These are phyloP conservation scores for Colius striatus DNA, from an alignment of 2,113 vertebrate species.

Conservation along the genomic window DNA sequence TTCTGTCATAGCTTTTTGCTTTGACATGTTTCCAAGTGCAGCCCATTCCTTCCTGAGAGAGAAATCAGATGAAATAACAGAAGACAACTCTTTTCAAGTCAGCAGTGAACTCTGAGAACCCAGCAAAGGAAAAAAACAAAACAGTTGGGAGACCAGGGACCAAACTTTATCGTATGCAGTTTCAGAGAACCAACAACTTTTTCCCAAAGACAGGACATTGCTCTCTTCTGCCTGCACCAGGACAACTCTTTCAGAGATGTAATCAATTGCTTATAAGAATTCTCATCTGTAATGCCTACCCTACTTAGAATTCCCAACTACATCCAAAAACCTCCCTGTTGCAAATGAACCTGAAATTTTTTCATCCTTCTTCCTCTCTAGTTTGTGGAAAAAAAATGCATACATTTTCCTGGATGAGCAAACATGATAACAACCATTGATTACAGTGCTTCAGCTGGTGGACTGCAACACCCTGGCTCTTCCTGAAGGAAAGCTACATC, in stretches of 20 bases:
- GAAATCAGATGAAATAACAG: neutral
- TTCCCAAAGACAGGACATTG: neutral
- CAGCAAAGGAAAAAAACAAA: neutral
- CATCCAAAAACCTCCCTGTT: neutral
- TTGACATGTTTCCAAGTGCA: slow-evolving; percentile 89
- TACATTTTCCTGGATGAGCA: neutral
- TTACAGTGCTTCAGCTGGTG: neutral
- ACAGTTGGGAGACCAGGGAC: neutral
- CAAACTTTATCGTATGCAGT: neutral
- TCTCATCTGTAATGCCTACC: neutral
- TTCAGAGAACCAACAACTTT: neutral
- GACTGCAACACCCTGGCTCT: neutral
- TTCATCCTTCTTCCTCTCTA: neutral
- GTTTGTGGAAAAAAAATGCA: neutral
- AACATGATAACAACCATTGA: neutral
- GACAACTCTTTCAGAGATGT: neutral
- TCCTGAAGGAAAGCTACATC: neutral
- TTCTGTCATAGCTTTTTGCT: slow-evolving; percentile 94
- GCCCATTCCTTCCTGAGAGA: slow-evolving; percentile 93
- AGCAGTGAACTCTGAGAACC: neutral
- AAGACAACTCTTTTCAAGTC: neutral
- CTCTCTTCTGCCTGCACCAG: neutral
- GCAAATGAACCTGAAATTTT: neutral
- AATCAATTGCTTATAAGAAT: neutral
- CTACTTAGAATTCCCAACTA: neutral